Percentiles rank a stretch among this genome's conserved stretches.
Conservation (phyloP, 2,888 invertebrate genomes). For the Dysmachus trigonus region DNA sequence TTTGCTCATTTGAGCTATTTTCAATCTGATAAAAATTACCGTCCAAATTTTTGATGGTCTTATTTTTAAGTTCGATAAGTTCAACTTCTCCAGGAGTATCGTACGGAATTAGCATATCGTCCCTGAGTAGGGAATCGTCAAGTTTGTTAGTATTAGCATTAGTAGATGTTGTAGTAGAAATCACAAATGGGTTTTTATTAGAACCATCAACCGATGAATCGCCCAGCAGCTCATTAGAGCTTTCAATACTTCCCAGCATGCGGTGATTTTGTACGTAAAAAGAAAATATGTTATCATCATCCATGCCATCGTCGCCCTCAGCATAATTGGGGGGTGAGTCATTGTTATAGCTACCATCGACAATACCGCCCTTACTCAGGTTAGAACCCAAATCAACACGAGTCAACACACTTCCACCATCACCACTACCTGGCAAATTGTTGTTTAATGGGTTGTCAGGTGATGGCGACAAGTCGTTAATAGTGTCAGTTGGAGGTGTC, state of each 20-base stretch:
- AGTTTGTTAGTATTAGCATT: not conserved
- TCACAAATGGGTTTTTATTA: not conserved
- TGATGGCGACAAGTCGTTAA: slow-evolving; percentile 35
- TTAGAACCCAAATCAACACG: slow-evolving; percentile 48
- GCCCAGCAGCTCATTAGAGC: not conserved
- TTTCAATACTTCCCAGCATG: not conserved
- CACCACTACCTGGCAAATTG: slow-evolving; percentile 55
- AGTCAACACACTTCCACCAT: slow-evolving; percentile 43
- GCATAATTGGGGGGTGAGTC: slow-evolving; percentile 7
- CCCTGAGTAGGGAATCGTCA: not conserved
- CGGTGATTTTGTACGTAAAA: not conserved
- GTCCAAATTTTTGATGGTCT: not conserved
- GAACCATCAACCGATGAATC: not conserved
- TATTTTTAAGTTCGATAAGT: slow-evolving; percentile 32
- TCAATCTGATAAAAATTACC: not conserved
- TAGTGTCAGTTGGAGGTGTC: slow-evolving; percentile 36
- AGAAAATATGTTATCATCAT: not conserved
- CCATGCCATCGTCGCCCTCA: not conserved
- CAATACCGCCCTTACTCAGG: slow-evolving; percentile 24
- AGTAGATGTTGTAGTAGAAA: not conserved
- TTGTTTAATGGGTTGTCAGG: slow-evolving; percentile 58
- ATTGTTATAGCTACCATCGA: slow-evolving; percentile 43
- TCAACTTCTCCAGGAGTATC: slow-evolving; percentile 32
- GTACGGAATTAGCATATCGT: slow-evolving; percentile 23
- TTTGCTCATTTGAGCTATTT: not conserved